Evolutionary conservation across 92 coral and sea anemone species (phyloP).

Genomic region (Phymanthus crucifer): DNA sequence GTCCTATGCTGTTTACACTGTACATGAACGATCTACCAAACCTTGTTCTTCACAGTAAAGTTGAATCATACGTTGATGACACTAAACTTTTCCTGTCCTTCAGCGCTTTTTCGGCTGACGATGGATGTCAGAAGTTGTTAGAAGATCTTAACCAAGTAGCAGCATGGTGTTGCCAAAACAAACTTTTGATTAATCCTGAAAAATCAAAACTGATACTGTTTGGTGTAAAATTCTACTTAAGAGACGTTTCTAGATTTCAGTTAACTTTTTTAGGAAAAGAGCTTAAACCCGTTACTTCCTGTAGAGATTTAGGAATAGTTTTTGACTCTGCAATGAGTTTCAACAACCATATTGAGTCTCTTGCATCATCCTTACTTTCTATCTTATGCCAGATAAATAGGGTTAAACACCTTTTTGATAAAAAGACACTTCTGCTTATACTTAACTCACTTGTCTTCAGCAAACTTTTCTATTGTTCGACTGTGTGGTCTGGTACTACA

Average conservation of each 20-base stretch:
- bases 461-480: slow-evolving; percentile 45
- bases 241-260: slow-evolving; percentile 11
- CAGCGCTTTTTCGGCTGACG: not conserved
- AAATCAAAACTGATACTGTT: slow-evolving; percentile 49
- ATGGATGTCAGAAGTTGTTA: slow-evolving; percentile 10
- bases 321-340: slow-evolving; percentile 18
- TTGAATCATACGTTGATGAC: slow-evolving; percentile 33
- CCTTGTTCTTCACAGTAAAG: slow-evolving; percentile 26
- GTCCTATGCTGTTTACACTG: slow-evolving; percentile 49
- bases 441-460: slow-evolving; percentile 40
- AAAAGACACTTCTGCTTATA: slow-evolving; percentile 28
- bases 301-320: slow-evolving; percentile 16
- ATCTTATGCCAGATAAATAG: slow-evolving; percentile 45
- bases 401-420: slow-evolving; percentile 47
- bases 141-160: slow-evolving; percentile 37
- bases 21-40: slow-evolving; percentile 48
- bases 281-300: not conserved
- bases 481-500: slow-evolving; percentile 55
- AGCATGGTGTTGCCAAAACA: slow-evolving; percentile 35
- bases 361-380: slow-evolving; percentile 39
- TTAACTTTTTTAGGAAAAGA: slow-evolving; percentile 20
- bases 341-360: slow-evolving; percentile 40
- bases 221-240: slow-evolving; percentile 32
- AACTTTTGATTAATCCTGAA: slow-evolving; percentile 40
- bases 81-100: not conserved